phyloP scores from a whole-genome alignment of 92 coral and sea anemone genomes.

The Zoanthus sansibaricus region DNA sequence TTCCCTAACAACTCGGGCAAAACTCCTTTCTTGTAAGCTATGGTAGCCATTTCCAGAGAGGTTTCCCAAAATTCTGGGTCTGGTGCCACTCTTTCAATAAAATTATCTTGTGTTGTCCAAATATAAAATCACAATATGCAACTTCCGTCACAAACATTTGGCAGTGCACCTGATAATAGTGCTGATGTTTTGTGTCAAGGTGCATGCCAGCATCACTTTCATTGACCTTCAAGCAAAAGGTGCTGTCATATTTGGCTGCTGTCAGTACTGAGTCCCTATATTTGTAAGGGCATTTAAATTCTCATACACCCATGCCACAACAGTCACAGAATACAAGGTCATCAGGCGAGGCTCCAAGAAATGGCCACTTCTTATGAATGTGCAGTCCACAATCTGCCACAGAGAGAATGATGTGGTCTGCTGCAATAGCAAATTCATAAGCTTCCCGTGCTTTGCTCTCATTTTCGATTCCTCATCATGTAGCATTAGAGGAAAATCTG shows the following conservation, averaged over 20 bases:
- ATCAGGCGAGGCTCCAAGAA: conserved; percentile 66
- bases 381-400: conserved; percentile 64
- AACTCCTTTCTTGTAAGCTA: conserved; percentile 25
- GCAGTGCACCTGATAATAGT: conserved; percentile 61
- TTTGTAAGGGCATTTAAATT: conserved; percentile 66
- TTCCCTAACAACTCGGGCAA: no score
- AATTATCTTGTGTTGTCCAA: conserved; percentile 38
- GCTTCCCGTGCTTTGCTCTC: conserved; percentile 57
- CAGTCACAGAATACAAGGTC: conserved; percentile 61
- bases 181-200: conserved; percentile 39
- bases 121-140: conserved; percentile 58
- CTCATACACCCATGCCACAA: conserved; percentile 56
- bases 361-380: conserved; percentile 47
- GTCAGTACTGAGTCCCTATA: conserved; percentile 28
- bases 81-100: conserved; percentile 50
- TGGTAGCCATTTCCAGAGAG: conserved; percentile 40
- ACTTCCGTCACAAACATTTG: conserved; percentile 62
- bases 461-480: conserved; percentile 58
- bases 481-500: conserved; percentile 58
- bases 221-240: conserved; percentile 33
- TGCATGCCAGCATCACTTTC: conserved; percentile 8
- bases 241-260: conserved; percentile 27
- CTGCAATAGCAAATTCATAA: conserved; percentile 56
- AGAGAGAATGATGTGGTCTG: conserved; percentile 45
- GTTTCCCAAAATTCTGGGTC: conserved; percentile 59